phyloP scores from a whole-genome alignment of 2,888 invertebrate genomes.

The Kuschelorhynchus macadamiae region DNA sequence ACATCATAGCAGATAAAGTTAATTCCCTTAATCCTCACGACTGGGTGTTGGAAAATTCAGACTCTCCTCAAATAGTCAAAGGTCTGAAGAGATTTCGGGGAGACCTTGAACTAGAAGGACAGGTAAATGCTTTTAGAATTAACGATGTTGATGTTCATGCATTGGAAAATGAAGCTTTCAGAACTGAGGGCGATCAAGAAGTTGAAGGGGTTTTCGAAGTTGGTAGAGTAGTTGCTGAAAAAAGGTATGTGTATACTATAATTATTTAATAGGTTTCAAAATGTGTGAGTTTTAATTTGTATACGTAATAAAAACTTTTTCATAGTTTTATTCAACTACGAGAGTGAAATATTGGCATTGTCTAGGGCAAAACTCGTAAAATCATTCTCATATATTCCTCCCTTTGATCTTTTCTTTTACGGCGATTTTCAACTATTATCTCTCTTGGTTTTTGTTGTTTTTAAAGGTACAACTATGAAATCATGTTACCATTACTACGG shows the following conservation, averaged over 20 bases:
- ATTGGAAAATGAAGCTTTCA: slow-evolving; percentile 67
- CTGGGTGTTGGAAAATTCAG: slow-evolving; percentile 66
- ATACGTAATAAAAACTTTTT: no score
- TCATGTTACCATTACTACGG: no score
- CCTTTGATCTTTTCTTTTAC: no score
- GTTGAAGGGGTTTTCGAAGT: slow-evolving; percentile 68
- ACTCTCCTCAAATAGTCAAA: slow-evolving; percentile 67
- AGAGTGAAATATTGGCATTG: no score
- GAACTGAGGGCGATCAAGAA: slow-evolving; percentile 68
- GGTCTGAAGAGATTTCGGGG: slow-evolving; percentile 69
- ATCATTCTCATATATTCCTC: no score
- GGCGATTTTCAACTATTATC: no score
- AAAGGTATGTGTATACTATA: slow-evolving; percentile 49
- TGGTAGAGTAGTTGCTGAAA: slow-evolving; percentile 59
- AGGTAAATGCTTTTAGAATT: slow-evolving; percentile 66
- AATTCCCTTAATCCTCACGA: slow-evolving; percentile 67
- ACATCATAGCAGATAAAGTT: slow-evolving; percentile 67
- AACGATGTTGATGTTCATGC: slow-evolving; percentile 69
- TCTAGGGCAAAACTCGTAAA: no score
- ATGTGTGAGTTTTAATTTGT: no score
- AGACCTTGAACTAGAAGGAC: slow-evolving; percentile 67
- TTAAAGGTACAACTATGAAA: no score
- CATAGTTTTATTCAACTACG: no score
- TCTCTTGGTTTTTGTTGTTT: no score
- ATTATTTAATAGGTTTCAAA: no score